These are phyloP conservation scores for Phaenicophaeus curvirostris DNA, from an alignment of 2,797 vertebrate genomes.

Conservation along the genomic window DNA sequence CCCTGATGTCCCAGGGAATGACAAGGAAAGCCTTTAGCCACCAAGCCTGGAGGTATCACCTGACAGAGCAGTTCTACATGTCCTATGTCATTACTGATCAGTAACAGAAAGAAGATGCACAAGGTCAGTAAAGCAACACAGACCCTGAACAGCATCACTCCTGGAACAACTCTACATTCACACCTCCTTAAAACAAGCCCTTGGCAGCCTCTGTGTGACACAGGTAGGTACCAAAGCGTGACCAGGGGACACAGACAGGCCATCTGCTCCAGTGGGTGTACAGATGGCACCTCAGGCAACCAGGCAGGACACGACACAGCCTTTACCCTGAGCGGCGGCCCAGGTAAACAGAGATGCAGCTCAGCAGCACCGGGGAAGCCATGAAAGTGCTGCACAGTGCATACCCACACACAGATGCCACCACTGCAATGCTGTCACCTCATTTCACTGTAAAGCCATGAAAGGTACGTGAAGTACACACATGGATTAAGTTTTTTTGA, in stretches of 20 bases:
- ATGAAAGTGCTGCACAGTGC: not conserved
- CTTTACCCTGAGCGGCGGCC: not conserved
- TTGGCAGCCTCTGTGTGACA: not conserved
- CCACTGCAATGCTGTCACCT: not conserved
- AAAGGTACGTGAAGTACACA: not conserved
- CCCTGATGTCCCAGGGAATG: not conserved
- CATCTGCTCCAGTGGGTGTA: too few species aligned
- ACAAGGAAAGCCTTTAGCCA: not conserved
- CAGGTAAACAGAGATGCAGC: not conserved
- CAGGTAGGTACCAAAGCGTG: not conserved
- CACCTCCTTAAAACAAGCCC: not conserved
- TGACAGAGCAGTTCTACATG: not conserved
- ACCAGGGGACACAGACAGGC: not conserved
- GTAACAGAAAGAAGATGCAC: not conserved
- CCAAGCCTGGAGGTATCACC: not conserved
- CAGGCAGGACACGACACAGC: not conserved
- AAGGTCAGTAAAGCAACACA: not conserved
- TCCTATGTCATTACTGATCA: not conserved
- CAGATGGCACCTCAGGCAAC: not conserved
- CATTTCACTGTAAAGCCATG: not conserved
- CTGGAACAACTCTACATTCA: not conserved
- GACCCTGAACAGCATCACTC: fast-evolving
- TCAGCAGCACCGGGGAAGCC: not conserved
- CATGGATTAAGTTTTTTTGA: not conserved
- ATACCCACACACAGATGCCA: not conserved